Evolutionary conservation across 2,888 invertebrate genomes (phyloP).

Genomic region (Lamellibrachia columna): DNA sequence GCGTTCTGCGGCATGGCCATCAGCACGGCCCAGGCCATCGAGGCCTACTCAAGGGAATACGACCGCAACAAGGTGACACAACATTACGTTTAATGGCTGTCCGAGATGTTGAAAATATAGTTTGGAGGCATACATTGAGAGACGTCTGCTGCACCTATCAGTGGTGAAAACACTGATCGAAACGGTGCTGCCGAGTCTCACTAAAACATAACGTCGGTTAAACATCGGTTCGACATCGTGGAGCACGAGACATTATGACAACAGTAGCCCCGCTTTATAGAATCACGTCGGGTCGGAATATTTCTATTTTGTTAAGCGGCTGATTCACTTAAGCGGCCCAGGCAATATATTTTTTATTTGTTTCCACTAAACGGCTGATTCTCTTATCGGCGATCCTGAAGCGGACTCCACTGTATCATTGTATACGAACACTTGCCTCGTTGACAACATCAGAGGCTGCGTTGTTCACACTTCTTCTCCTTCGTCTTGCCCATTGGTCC

Average conservation of each 20-base stretch:
- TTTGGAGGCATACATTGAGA: no score
- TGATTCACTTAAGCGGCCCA: no score
- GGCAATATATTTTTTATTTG: no score
- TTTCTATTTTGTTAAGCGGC: no score
- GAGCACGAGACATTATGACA: neutral
- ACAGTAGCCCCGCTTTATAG: neutral
- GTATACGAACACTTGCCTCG: no score
- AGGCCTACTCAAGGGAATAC: conserved; percentile 69
- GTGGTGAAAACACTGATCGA: neutral
- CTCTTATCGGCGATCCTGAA: no score
- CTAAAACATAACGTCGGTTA: neutral
- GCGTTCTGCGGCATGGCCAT: conserved; percentile 70
- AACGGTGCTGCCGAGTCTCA: neutral
- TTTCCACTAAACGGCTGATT: no score
- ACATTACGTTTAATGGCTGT: neutral
- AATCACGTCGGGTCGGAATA: neutral
- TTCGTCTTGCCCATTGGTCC: no score
- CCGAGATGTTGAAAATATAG: neutral
- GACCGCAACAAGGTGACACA: conserved; percentile 68
- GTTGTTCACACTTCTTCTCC: no score
- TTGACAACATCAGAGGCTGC: no score
- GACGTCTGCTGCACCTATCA: neutral
- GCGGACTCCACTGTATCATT: no score
- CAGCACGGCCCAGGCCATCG: conserved; percentile 70
- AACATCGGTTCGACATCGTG: neutral